Conservation (phyloP, 2,888 invertebrate species). For the Atethmia centrago region DNA sequence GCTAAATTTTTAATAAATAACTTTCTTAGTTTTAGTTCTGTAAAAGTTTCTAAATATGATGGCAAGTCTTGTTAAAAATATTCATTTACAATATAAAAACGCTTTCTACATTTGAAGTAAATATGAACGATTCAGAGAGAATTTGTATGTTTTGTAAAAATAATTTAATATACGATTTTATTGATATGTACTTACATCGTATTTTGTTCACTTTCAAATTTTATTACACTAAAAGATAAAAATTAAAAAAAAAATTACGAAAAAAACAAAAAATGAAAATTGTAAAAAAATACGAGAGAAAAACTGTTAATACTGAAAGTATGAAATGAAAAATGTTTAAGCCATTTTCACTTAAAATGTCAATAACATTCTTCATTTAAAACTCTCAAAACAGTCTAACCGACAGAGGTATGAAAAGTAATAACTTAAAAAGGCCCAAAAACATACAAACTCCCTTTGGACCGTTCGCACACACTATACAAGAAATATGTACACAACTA, state of each 20-base stretch:
- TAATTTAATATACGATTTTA: constrained; percentile 45
- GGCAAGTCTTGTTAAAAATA: constrained; percentile 72
- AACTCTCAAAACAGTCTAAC: constrained; percentile 6
- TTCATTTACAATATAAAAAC: constrained; percentile 55
- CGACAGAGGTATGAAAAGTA: background rate
- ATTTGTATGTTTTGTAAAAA: constrained; percentile 70
- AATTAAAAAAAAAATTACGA: constrained; percentile 45
- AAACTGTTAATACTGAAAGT: constrained; percentile 6
- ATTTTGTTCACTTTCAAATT: constrained; percentile 70
- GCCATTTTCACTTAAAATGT: background rate
- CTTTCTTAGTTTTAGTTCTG: constrained; percentile 20
- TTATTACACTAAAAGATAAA: constrained; percentile 52
- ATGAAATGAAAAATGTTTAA: constrained; percentile 31
- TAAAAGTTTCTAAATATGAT: constrained; percentile 67
- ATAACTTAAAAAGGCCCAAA: constrained; percentile 46
- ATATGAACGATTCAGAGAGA: constrained; percentile 69
- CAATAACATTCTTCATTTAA: constrained; percentile 28
- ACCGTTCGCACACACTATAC: constrained; percentile 65
- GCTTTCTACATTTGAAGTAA: constrained; percentile 61
- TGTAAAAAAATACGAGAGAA: constrained; percentile 62
- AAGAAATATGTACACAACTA: constrained; percentile 74
- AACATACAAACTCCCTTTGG: constrained; percentile 62
- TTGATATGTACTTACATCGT: constrained; percentile 80
- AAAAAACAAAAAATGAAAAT: constrained; percentile 63
- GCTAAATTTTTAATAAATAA: constrained; percentile 46